Evolutionary conservation across 2,113 vertebrate genomes (phyloP), one percentile per base, ranked within the genome.

Genomic region (Delphinapterus leucas): DNA sequence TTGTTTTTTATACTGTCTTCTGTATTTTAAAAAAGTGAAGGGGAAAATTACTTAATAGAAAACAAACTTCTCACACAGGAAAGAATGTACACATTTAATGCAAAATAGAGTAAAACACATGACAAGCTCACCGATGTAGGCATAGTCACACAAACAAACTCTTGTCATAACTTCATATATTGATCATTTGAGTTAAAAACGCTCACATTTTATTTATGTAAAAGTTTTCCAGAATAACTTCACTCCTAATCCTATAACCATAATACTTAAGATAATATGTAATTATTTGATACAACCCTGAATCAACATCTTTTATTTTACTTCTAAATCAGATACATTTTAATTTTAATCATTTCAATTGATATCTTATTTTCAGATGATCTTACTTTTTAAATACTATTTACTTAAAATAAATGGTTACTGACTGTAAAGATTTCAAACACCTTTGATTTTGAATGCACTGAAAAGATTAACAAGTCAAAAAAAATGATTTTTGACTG

Each of bases 291-390:
- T 31, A 95, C 5, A 63, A 8, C 5, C 15, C 1, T 5, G 55
- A 90, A 76, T 60, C 41, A 9, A 53, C 14, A 53, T 33, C 3
- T 80, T 73, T 71, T 41, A 65, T 17, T 90, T 92, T 65, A 88
- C 12, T 60, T 70, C 12, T 84, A 36, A 83, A 49, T 68, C 33
- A 58, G 28, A 77, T 20, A 86, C 15, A 82, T 63, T 94, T 73
- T 44, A 96, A 83, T 87, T 49, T 93, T 93, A 70, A 61, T 73
- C n/a, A 71, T 5, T 90, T 90, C 81, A 73, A 90, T 76, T 44
- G 70, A 28, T 70, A 17, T 31, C 20, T 74, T 88, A 28, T 41
- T 94, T 88, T 87, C 9, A 70, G 7, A 44, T 70, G 6, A 1
- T 71, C 38, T 96, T 88, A 3, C 9, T 12, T 77, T 90, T 63